These are phyloP conservation scores for Centropus unirufus DNA, from an alignment of 2,113 vertebrate species.

Conservation along the genomic window DNA sequence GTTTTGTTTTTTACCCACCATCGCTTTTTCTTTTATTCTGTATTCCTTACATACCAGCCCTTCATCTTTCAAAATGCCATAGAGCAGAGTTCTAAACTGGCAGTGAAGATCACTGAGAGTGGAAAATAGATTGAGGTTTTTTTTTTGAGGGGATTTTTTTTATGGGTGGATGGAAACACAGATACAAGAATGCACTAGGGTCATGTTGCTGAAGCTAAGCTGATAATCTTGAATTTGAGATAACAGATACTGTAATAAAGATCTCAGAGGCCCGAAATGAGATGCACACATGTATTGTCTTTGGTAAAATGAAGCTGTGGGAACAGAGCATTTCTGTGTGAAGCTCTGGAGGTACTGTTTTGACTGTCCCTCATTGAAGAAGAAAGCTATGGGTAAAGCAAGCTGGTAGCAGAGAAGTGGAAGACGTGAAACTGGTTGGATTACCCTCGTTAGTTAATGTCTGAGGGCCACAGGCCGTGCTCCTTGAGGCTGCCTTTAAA, in stretches of 20 bases:
- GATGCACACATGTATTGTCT: neutral
- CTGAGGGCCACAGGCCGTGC: neutral
- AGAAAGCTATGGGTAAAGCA: neutral
- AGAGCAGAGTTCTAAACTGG: neutral
- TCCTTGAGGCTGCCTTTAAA: neutral
- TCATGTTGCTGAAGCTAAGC: neutral
- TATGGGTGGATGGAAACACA: neutral
- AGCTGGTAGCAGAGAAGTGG: neutral
- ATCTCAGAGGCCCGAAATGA: neutral
- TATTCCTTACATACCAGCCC: neutral
- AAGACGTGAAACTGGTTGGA: neutral
- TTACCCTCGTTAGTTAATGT: neutral
- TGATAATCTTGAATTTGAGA: neutral
- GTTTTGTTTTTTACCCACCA: neutral
- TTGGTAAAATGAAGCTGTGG: neutral
- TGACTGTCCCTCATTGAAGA: neutral
- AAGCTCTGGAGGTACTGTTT: neutral
- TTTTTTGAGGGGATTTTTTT: neutral
- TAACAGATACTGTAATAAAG: neutral
- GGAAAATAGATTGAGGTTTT: neutral
- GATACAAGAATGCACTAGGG: neutral
- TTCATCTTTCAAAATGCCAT: neutral
- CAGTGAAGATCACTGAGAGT: neutral
- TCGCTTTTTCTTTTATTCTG: neutral
- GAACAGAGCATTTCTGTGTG: accelerated